Evolutionary conservation across 2,113 vertebrate genomes (phyloP), one percentile per base, ranked within the genome.

Genomic region (Garra rufa): DNA sequence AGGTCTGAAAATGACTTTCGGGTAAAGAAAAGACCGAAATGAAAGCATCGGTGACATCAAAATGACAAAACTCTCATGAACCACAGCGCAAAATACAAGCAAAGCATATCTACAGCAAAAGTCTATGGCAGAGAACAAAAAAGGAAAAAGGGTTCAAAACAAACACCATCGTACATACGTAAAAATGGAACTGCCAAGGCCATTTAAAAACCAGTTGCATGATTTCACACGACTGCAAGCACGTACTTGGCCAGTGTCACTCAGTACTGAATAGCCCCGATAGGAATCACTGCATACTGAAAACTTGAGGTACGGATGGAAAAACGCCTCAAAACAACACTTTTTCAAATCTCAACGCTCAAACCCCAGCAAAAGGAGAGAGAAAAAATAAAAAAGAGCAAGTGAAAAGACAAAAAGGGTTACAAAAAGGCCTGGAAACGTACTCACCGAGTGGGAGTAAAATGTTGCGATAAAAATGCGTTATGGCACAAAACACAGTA

Each of bases 401-500:
- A 96, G 97, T 95, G 92, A 96, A 96, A 95, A 94, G 96, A 95
- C 93, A 95, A 95, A 92, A 91, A 91, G 76, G 81, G 76, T 81
- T 90, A 92, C 90, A 97, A 96, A 95, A 97, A 95, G 96, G 95
- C 95, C 96, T 92, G 94, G 94, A 96, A 97, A 96, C 93, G 97
- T 99, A 99, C 95, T 95, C 95, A 95, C 95, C 94, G 94, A 93
- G 93, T 91, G 94, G 94, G 94, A 94, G 94, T 94, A 95, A 95
- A 95, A 95, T 92, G 94, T 92, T 91, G 94, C 92, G 89, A 94
- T 93, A 95, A 95, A 95, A 95, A 95, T 91, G 93, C 91, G 93
- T 94, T 96, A 97, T 95, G 94, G 95, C 95, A 96, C 94, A 98
- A 98, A 98, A 98, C 95, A 97, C 96, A 97, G 97, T 96, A 99